These are phyloP conservation scores for Anthopleura sola DNA, from an alignment of 64 coral and sea anemone species.

Conservation along the genomic window DNA sequence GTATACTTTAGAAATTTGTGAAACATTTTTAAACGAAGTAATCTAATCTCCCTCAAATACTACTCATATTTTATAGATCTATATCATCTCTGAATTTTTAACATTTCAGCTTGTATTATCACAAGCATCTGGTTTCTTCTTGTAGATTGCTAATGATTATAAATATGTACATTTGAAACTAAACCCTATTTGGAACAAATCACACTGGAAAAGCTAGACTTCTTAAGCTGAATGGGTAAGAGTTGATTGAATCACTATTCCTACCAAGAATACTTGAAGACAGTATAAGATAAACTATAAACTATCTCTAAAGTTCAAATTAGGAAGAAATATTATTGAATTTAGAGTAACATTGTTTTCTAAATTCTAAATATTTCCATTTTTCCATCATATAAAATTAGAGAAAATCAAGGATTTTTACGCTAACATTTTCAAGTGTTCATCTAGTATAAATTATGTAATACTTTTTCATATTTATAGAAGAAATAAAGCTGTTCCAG, in stretches of 20 bases:
- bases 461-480: background rate
- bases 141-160: background rate
- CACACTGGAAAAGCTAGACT: background rate
- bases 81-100: background rate
- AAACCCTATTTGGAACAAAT: too few relatives aligned
- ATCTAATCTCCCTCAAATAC: background rate
- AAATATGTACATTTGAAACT: background rate
- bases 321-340: too few relatives aligned
- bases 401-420: background rate
- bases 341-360: too few relatives aligned
- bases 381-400: background rate
- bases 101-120: slow-evolving; percentile 1
- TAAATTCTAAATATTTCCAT: background rate
- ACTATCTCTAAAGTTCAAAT: too few relatives aligned
- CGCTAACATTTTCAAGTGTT: background rate
- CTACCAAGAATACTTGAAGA: too few relatives aligned
- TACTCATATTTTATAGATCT: background rate
- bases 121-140: background rate
- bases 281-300: too few relatives aligned
- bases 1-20: background rate
- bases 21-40: background rate
- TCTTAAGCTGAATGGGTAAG: background rate
- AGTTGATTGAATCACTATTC: too few relatives aligned
- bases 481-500: background rate
- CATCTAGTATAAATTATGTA: background rate